Base-by-base conservation (phyloP, 2,113 vertebrate genomes). In the Aptenodytes patagonicus region DNA sequence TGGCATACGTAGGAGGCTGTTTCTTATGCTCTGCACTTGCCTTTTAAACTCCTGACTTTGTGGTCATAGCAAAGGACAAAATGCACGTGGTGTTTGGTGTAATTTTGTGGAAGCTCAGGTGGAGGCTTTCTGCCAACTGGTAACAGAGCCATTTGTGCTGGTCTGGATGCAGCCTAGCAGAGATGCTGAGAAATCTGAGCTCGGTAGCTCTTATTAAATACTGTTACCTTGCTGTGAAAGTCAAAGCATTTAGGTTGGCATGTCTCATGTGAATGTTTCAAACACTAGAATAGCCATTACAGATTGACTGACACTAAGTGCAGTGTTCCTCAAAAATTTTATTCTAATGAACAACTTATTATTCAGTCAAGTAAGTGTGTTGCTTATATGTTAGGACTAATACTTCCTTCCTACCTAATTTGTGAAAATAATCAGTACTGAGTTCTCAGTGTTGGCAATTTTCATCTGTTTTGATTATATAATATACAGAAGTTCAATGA, bases 1-100 rank as follows among this genome's bases (percentile, higher is more conserved):
- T 11, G 51, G 40, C 3, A 0, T 12, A 3, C 8, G 28, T 46
- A n/a, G 61, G 66, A 83, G 51, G 31, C 32, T 60, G 34, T 46
- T 79, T 8, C 21, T 58, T 57, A 16, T 2, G 38, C 11, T 4
- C 32, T 38, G 10, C 4, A 2, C 34, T 61, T 66, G 51, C 54
- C 44, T 44, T 51, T 69, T 47, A n/a, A 47, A 31, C n/a, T 78
- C 42, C 42, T 46, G 80, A 34, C 70, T 85, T 61, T 36, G 54
- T 69, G 81, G 54, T 28, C 12, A 9, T 19, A 29, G 58, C 17
- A 17, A 55, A 79, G 54, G 54, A 16, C 11, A 32, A 24, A 42
- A 38, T 13, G 32, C 25, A 29, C 0, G 5, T 5, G 18, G 57
- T 5, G 17, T 32, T 44, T 21, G 29, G 47, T 1, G 0, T 22